phyloP scores from a whole-genome alignment of 2,888 invertebrate genomes.

The Caenorhabditis sp. region DNA sequence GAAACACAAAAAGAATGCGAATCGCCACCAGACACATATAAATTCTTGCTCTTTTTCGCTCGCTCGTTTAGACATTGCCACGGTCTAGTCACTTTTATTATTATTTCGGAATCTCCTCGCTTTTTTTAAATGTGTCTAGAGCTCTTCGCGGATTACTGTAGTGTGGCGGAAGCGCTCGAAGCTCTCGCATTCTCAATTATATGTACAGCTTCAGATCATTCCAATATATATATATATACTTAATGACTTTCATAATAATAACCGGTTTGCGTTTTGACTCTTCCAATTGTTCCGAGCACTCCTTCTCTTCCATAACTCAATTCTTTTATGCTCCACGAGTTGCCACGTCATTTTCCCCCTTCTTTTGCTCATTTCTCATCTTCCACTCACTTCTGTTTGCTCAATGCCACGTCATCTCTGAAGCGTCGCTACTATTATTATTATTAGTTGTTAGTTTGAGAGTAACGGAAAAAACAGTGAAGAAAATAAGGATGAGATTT shows the following conservation, averaged over 20 bases:
- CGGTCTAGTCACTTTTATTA: no score
- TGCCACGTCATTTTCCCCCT: constrained; percentile 6
- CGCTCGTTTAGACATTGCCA: no score
- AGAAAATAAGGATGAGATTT: constrained; percentile 5
- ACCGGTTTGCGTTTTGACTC: constrained; percentile 1
- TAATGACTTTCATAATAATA: no score
- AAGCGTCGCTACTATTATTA: background rate
- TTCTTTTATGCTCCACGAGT: background rate
- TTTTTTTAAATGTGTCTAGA: no score
- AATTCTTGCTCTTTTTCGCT: constrained; percentile 9
- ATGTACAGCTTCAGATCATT: no score
- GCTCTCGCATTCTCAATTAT: no score
- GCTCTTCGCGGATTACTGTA: no score
- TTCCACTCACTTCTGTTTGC: constrained; percentile 14
- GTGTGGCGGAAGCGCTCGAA: no score
- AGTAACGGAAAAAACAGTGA: background rate
- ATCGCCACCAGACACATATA: background rate
- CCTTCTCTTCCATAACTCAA: background rate
- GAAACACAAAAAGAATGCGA: background rate
- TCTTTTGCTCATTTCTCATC: background rate
- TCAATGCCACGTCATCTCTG: constrained; percentile 26
- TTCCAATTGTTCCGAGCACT: background rate
- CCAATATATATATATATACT: no score
- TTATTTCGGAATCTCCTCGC: no score
- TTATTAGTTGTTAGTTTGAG: background rate